Base-by-base conservation (phyloP, 2,113 vertebrate species). In the Machaerirhynchus nigripectus region DNA sequence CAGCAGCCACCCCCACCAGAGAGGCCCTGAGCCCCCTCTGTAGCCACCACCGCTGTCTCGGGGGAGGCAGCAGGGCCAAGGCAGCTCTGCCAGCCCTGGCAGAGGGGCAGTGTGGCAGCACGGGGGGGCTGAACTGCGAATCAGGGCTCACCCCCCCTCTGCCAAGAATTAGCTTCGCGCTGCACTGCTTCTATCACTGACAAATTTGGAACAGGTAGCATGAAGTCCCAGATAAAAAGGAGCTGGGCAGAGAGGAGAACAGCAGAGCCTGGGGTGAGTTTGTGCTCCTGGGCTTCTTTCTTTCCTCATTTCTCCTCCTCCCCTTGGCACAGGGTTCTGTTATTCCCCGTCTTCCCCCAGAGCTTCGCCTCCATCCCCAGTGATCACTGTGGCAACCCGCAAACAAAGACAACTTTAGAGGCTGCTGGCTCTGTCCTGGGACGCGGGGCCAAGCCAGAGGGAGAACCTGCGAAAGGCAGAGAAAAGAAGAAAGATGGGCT, bases 401-500 rank as follows among this genome's bases (percentile, higher is more conserved):
- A 91, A 86, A 96, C 93, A 97, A 95, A 95, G 94, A 46, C 70
- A 85, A 57, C 63, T 80, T 79, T 50, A 65, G 87, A 82, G 79
- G 15, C 81, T 86, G 91, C 90, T 89, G 71, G 84, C 87, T 93
- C 87, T 49, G n/a, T 81, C 93, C 90, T 2, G 59, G 76, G 83
- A 90, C 0, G 0, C 0, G 2, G 60, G 83, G 91, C 91, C 92
- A 90, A 90, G 77, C 40, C 42, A 53, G 71, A 89, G 73, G 56
- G 88, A 83, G 87, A 92, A 95, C 88, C 89, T 90, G 46, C 4
- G 3, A 85, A 87, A 60, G 90, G 73, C 74, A 88, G 87, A 93
- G 90, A 86, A 84, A 95, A 89, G 86, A 95, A 89, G 82, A 94
- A 91, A 75, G 86, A 94, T 94, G 82, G 64, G 73, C 65, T 94